A percentile compares a stretch with the other conserved stretches of the same genome.
Evolutionary conservation across 2,113 vertebrate genomes (phyloP).

Genomic region (Oncorhynchus mykiss): DNA sequence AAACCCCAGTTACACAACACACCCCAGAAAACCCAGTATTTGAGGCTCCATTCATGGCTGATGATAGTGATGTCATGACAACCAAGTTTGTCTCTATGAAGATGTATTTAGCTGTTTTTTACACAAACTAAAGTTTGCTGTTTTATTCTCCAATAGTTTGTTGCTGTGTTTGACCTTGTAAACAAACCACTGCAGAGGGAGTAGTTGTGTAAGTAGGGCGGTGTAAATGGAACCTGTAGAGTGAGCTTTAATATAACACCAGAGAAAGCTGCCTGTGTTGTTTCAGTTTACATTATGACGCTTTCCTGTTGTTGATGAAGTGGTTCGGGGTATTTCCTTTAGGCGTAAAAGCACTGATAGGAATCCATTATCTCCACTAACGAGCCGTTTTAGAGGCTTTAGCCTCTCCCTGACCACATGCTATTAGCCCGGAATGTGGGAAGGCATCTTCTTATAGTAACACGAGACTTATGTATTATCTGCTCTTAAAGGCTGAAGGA

Average conservation of each 20-base stretch:
- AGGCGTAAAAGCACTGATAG: conserved; percentile 25
- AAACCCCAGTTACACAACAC: conserved; percentile 42
- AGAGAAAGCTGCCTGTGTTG: conserved; percentile 4
- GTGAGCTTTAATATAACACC: background rate
- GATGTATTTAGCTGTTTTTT: conserved; percentile 17
- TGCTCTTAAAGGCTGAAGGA: too few species aligned
- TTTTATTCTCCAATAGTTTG: conserved; percentile 6
- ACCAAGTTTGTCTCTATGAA: background rate
- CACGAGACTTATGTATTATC: background rate
- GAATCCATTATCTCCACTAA: conserved; percentile 49
- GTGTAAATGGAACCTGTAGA: background rate
- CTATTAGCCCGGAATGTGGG: conserved; percentile 24
- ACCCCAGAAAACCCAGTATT: conserved; percentile 19
- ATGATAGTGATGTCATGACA: conserved; percentile 38
- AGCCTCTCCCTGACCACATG: conserved; percentile 34
- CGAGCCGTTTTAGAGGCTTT: conserved; percentile 39
- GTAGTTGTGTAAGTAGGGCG: background rate
- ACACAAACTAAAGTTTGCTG: conserved; percentile 5
- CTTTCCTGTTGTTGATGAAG: conserved; percentile 18
- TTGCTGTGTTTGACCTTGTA: background rate
- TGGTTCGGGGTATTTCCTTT: conserved; percentile 4
- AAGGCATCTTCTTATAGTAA: conserved; percentile 13
- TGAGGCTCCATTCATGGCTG: conserved; percentile 22
- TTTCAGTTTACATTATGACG: background rate
- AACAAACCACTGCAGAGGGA: too few species aligned